A percentile compares a stretch with the other conserved stretches of the same genome.
Evolutionary conservation across 2,888 invertebrate species (phyloP).

Genomic region (Anodontia alba): DNA sequence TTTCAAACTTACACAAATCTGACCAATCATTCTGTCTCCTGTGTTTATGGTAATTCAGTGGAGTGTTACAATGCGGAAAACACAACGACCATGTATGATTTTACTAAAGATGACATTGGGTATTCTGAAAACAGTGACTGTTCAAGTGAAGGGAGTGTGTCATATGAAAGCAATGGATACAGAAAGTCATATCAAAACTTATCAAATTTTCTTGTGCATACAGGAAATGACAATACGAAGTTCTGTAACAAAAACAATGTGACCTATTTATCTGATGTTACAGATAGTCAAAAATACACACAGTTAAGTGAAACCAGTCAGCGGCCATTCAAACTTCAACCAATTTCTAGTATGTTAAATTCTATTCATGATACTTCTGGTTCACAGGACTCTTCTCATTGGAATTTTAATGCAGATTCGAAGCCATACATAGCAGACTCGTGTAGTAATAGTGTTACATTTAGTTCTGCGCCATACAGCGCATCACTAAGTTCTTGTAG

Average conservation of each 20-base stretch:
- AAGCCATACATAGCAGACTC: not conserved
- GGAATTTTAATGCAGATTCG: slow-evolving; percentile 12
- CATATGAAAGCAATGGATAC: slow-evolving; percentile 58
- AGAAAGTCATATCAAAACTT: slow-evolving; percentile 71
- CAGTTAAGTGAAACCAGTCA: slow-evolving; percentile 86
- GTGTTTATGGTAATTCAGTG: slow-evolving; percentile 40
- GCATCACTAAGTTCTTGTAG: slow-evolving; percentile 63
- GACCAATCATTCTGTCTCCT: slow-evolving; percentile 41
- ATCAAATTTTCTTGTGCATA: slow-evolving; percentile 35
- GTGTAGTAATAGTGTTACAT: not conserved
- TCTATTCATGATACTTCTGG: slow-evolving; percentile 59
- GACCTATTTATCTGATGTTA: slow-evolving; percentile 11
- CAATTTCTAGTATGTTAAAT: slow-evolving; percentile 88
- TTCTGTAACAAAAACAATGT: slow-evolving; percentile 33
- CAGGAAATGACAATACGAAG: slow-evolving; percentile 27
- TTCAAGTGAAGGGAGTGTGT: slow-evolving; percentile 77
- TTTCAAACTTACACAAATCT: slow-evolving; percentile 52
- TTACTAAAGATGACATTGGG: slow-evolving; percentile 82
- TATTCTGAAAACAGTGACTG: slow-evolving; percentile 84
- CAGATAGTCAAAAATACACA: slow-evolving; percentile 42
- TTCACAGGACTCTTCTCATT: slow-evolving; percentile 8
- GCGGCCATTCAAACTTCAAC: slow-evolving; percentile 89
- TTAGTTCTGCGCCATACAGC: slow-evolving; percentile 27
- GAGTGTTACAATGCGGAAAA: slow-evolving; percentile 79
- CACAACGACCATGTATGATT: slow-evolving; percentile 76